phyloP scores from a whole-genome alignment of 2,888 invertebrate species.

The Deroplatys truncata region DNA sequence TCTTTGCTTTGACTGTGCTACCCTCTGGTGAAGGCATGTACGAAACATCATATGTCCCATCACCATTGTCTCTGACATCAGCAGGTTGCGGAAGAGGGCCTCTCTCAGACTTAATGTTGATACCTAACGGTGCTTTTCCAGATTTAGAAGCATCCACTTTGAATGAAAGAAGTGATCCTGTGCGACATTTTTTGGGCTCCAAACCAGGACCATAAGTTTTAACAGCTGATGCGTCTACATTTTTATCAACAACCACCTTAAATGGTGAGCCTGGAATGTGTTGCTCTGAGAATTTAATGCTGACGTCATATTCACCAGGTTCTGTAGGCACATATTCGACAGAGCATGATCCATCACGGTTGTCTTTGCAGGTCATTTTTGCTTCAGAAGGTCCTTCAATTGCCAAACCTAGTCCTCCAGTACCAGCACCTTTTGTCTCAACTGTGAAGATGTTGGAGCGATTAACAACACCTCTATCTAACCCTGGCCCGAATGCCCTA shows the following conservation, averaged over 20 bases:
- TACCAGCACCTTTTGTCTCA: slow-evolving; percentile 77
- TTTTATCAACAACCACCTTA: slow-evolving; percentile 60
- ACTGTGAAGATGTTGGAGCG: slow-evolving; percentile 71
- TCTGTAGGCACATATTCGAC: slow-evolving; percentile 77
- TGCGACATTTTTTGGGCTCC: slow-evolving; percentile 65
- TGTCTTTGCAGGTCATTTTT: slow-evolving; percentile 78
- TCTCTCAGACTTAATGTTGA: slow-evolving; percentile 52
- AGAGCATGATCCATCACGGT: slow-evolving; percentile 79
- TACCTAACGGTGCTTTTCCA: slow-evolving; percentile 67
- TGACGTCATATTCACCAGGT: slow-evolving; percentile 75
- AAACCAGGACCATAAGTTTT: slow-evolving; percentile 73
- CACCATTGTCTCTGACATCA: slow-evolving; percentile 56
- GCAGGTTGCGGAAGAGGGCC: slow-evolving; percentile 54
- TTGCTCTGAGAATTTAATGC: slow-evolving; percentile 76
- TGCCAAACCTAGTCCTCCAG: slow-evolving; percentile 73
- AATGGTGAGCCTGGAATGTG: slow-evolving; percentile 79
- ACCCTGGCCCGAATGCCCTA: slow-evolving; percentile 75
- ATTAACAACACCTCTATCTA: slow-evolving; percentile 67
- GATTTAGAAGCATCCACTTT: slow-evolving; percentile 69
- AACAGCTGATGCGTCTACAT: slow-evolving; percentile 63
- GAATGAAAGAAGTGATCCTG: slow-evolving; percentile 65
- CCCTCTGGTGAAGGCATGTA: slow-evolving; percentile 74
- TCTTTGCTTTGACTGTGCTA: slow-evolving; percentile 64
- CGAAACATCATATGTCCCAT: slow-evolving; percentile 74
- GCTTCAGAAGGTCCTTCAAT: slow-evolving; percentile 84